Evolutionary conservation across 2,797 vertebrate species (phyloP), one percentile per base, ranked within the genome.

Genomic region (Decapterus maruadsi): DNA sequence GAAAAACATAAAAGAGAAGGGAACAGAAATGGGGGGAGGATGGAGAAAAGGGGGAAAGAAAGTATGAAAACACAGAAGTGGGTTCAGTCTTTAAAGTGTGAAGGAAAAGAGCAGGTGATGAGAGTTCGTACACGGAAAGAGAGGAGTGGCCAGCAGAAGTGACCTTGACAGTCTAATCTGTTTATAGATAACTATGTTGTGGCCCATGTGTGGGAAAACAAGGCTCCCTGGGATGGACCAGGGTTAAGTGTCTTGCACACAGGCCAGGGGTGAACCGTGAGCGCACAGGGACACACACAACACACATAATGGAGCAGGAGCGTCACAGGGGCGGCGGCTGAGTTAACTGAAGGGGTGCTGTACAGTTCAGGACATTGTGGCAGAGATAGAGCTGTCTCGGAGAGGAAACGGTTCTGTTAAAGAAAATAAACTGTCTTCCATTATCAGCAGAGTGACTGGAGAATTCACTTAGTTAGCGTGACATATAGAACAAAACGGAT

Each of bases 181-280:
- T 78, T 80, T 59, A 48, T 43, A 78, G 89, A 94, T 92, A 90
- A 89, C 78, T 80, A 65, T 80, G 85, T 78, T 86, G 77, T 86
- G 80, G 67, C 76, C 80, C 68, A 75, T 74, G 77, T 86, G 87
- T 89, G 85, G 88, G 82, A 90, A 92, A 90, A 85, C 79, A 85
- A 69, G 58, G 34, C 69, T 50, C 78, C 76, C 55, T 67, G 78
- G 69, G 80, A 82, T 83, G 71, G 78, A 90, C 78, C 64, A 6
- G 75, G 78, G 87, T 84, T 80, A 84, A 76, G 81, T 84, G 77
- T 81, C 68, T 77, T 14, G 45, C 80, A 81, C 70, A 67, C 31
- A 57, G 50, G 75, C 36, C 75, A 38, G 51, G 11, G 58, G 20
- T 36, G 51, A 58, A 34, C 22, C n/a, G n/a, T n/a, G n/a, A n/a